phyloP scores from a whole-genome alignment of 2,113 vertebrate species.

The Pelecanus crispus region DNA sequence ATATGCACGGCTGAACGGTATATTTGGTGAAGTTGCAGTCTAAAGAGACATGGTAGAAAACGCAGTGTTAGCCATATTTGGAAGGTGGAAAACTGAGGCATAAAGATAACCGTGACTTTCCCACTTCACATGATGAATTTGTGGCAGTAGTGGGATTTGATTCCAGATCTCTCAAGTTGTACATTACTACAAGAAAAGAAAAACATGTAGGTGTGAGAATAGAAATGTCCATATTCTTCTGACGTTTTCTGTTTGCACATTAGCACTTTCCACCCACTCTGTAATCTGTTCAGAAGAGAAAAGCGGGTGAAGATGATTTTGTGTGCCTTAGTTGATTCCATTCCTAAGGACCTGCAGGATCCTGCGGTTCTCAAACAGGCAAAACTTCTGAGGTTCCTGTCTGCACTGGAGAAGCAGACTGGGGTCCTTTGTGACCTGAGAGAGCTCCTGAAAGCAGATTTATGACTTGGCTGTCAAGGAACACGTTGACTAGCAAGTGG shows the following conservation, averaged over 20 bases:
- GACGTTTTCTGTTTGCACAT: constrained; percentile 35
- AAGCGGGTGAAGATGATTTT: background rate
- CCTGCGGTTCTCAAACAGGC: background rate
- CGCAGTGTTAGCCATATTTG: background rate
- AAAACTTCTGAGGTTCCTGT: background rate
- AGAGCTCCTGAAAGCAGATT: background rate
- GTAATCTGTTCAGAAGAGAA: constrained; percentile 12
- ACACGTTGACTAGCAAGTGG: background rate
- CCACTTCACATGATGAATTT: background rate
- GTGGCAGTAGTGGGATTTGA: constrained; percentile 27
- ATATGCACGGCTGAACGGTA: background rate
- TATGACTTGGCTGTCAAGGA: background rate
- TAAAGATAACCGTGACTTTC: background rate
- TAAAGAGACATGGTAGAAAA: background rate
- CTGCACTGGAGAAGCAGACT: background rate
- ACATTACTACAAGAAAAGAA: constrained; percentile 27
- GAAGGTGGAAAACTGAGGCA: background rate
- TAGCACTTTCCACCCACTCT: constrained; percentile 31
- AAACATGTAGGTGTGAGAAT: constrained; percentile 11
- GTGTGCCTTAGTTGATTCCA: background rate
- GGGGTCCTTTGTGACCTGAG: background rate
- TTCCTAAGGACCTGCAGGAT: background rate
- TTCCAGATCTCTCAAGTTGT: constrained; percentile 1
- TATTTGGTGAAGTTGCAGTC: background rate
- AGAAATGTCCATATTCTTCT: constrained; percentile 37